Percentiles rank a stretch among this genome's conserved stretches.
phyloP scores from a whole-genome alignment of 2,888 invertebrate species.

The Encarsia formosa region DNA sequence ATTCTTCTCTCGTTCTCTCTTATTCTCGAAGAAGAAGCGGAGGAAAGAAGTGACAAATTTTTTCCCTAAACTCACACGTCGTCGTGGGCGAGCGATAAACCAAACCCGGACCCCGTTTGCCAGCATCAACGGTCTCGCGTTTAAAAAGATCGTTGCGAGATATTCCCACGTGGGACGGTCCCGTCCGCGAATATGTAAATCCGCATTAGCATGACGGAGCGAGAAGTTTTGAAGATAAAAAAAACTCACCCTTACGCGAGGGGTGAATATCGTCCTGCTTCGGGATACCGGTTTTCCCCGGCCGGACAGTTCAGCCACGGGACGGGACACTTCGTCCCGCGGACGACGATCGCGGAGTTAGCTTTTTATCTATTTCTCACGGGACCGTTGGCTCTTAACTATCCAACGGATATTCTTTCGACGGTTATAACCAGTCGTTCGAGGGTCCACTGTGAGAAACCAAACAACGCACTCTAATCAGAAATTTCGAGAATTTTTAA shows the following conservation, averaged over 20 bases:
- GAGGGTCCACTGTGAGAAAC: no score
- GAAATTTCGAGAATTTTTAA: no score
- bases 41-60: conserved; percentile 18
- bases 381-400: no score
- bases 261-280: conserved; percentile 45
- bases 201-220: background rate
- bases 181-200: conserved; percentile 9
- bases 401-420: no score
- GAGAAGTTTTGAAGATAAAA: background rate
- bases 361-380: no score
- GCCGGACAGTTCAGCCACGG: conserved; percentile 40
- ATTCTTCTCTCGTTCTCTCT: background rate
- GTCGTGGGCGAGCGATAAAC: no score
- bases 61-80: background rate
- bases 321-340: conserved; percentile 27
- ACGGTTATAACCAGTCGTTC: no score
- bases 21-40: no score
- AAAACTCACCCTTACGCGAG: background rate
- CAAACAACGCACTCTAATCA: no score
- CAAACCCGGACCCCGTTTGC: no score
- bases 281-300: conserved; percentile 48
- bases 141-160: conserved; percentile 1
- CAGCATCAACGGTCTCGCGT: background rate
- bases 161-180: conserved; percentile 45
- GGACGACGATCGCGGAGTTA: background rate